Conservation (phyloP, 2,888 invertebrate genomes). For the Lordiphosa fenestrarum region DNA sequence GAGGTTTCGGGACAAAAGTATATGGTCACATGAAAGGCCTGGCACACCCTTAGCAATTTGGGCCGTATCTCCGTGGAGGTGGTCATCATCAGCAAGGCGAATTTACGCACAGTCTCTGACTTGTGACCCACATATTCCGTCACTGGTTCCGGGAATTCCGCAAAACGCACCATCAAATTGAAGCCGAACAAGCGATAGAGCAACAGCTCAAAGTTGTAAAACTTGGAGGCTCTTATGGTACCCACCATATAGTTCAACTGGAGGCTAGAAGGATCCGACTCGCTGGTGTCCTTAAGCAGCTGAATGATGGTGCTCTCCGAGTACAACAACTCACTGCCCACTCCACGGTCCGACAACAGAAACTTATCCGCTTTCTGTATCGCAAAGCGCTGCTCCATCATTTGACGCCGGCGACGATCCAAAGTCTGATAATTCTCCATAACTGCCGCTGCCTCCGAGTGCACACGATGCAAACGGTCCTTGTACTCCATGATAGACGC, state of each 20-base stretch:
- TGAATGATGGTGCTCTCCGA: slow-evolving; percentile 54
- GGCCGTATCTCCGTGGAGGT: slow-evolving; percentile 89
- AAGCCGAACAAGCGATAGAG: slow-evolving; percentile 97
- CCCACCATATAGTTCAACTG: slow-evolving; percentile 93
- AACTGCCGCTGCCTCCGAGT: slow-evolving; percentile 49
- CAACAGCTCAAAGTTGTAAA: slow-evolving; percentile 96
- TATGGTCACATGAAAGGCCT: slow-evolving; percentile 90
- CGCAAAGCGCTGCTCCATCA: slow-evolving; percentile 60
- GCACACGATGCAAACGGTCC: slow-evolving; percentile 29
- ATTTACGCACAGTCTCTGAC: slow-evolving; percentile 82
- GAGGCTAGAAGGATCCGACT: slow-evolving; percentile 1
- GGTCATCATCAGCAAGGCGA: slow-evolving; percentile 89
- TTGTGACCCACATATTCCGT: slow-evolving; percentile 82
- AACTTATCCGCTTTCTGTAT: slow-evolving; percentile 53
- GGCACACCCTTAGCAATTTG: slow-evolving; percentile 90
- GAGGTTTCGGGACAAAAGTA: slow-evolving; percentile 91
- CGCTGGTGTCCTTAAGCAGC: slow-evolving; percentile 61
- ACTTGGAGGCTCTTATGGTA: slow-evolving; percentile 93
- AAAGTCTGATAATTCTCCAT: slow-evolving; percentile 47
- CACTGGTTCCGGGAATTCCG: slow-evolving; percentile 91
- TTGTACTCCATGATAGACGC: slow-evolving; percentile 50
- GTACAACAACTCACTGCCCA: slow-evolving; percentile 48
- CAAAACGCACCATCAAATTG: slow-evolving; percentile 94
- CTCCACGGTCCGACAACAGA: slow-evolving; percentile 40
- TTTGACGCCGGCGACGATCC: slow-evolving; percentile 25